Conservation (phyloP, 2,888 invertebrate species). For the Leptarthrus brevirostris region DNA sequence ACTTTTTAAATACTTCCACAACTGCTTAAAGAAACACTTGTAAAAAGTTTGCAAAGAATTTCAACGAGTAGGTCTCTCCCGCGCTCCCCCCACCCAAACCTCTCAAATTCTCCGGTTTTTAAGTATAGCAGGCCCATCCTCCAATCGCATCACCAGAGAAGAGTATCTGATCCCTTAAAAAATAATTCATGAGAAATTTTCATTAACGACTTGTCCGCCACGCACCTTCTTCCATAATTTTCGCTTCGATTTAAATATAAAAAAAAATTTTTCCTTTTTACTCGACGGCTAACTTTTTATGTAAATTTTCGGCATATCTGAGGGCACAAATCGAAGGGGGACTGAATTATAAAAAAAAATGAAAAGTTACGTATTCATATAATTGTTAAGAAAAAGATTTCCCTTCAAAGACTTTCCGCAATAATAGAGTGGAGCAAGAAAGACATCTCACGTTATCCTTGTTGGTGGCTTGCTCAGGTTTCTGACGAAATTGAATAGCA, state of each 20-base stretch:
- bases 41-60: slow-evolving; percentile 5
- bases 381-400: slow-evolving; percentile 16
- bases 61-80: too few species aligned
- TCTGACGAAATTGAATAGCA: too few species aligned
- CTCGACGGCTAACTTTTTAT: slow-evolving; percentile 26
- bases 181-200: slow-evolving; percentile 46
- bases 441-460: background rate
- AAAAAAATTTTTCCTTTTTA: background rate
- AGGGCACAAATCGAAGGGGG: slow-evolving; percentile 43
- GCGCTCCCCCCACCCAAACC: background rate
- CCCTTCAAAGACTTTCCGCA: background rate
- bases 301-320: slow-evolving; percentile 1
- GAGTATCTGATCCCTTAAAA: slow-evolving; percentile 41
- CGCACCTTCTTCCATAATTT: slow-evolving; percentile 28
- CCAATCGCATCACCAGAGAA: background rate
- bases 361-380: background rate
- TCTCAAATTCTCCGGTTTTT: background rate
- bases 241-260: slow-evolving; percentile 40
- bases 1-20: slow-evolving; percentile 17
- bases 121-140: background rate
- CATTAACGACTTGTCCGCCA: slow-evolving; percentile 28
- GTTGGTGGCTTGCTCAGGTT: background rate
- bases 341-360: slow-evolving; percentile 35
- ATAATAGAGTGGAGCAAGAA: background rate
- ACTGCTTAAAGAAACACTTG: slow-evolving; percentile 34